Percentiles rank a stretch among this genome's conserved stretches.
These are phyloP conservation scores for Argyra leucocephala DNA, from an alignment of 2,888 invertebrate genomes.

Conservation along the genomic window DNA sequence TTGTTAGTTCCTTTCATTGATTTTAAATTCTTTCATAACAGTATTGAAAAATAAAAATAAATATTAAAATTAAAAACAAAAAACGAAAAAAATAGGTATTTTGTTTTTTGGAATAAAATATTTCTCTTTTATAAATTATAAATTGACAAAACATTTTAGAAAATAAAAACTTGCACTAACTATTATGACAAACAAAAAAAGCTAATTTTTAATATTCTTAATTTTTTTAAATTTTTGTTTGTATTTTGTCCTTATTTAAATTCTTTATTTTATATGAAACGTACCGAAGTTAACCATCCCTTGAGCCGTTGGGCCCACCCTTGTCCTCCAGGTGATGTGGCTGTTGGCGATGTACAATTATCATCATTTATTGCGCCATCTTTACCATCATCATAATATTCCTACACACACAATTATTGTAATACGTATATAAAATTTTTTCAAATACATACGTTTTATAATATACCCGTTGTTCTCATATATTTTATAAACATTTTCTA, in stretches of 20 bases:
- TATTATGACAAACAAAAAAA: conserved; percentile 4
- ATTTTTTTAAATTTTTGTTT: conserved; percentile 22
- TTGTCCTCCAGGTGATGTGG: conserved; percentile 47
- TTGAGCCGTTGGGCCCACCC: conserved; percentile 64
- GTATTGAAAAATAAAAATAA: conserved; percentile 19
- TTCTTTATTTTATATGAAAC: conserved; percentile 38
- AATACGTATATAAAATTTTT: conserved; percentile 6
- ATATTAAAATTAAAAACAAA: conserved; percentile 19
- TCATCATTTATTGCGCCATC: conserved; percentile 33
- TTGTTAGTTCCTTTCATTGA: conserved; percentile 28
- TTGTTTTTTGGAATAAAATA: conserved; percentile 8
- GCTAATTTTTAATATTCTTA: conserved; percentile 19
- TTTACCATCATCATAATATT: conserved; percentile 38
- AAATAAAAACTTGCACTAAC: neutral
- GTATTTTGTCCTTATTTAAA: conserved; percentile 19
- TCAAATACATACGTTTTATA: neutral
- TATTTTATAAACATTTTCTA: neutral
- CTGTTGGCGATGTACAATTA: conserved; percentile 41
- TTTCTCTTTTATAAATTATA: neutral
- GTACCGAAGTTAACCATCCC: conserved; percentile 62
- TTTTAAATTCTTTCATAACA: conserved; percentile 19
- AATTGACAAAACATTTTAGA: neutral
- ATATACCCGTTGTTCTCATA: neutral
- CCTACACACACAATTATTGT: conserved; percentile 32
- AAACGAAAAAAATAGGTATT: conserved; percentile 12